Evolutionary conservation across 1,140 invertebrate genomes (phyloP).

Genomic region (Drosophila orosa): DNA sequence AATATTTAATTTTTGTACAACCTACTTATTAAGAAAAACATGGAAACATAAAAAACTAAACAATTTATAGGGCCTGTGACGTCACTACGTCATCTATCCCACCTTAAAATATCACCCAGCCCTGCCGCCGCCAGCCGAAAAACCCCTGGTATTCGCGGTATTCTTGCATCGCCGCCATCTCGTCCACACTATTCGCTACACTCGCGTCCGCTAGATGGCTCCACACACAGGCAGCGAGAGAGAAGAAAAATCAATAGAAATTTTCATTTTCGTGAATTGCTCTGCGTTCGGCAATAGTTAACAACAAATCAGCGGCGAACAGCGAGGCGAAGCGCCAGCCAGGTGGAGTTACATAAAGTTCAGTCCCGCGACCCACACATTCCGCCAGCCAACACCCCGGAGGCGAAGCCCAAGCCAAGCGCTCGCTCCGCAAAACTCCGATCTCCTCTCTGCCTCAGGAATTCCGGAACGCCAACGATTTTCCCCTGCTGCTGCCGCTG

Average conservation of each 20-base stretch:
- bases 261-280: slow-evolving; percentile 75
- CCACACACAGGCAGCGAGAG: slow-evolving; percentile 57
- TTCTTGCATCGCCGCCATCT: background rate
- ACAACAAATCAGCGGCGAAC: slow-evolving; percentile 55
- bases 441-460: slow-evolving; percentile 29
- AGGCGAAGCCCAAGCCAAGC: slow-evolving; percentile 37
- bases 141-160: slow-evolving; percentile 32
- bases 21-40: too few species aligned
- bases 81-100: background rate
- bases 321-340: slow-evolving; percentile 46
- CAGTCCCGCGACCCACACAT: slow-evolving; percentile 43
- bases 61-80: background rate
- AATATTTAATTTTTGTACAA: background rate
- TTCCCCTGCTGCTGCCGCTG: slow-evolving; percentile 21
- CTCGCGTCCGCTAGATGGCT: slow-evolving; percentile 65
- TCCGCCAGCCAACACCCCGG: slow-evolving; percentile 73
- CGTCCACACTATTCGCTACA: slow-evolving; percentile 40
- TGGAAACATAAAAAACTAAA: background rate
- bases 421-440: slow-evolving; percentile 27
- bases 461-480: slow-evolving; percentile 37
- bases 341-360: slow-evolving; percentile 64
- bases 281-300: slow-evolving; percentile 69
- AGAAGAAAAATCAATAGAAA: slow-evolving; percentile 82
- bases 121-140: slow-evolving; percentile 1
- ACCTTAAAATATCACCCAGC: slow-evolving; percentile 9